These are phyloP conservation scores for Spodoptera exigua DNA, from an alignment of 2,888 invertebrate species.

Conservation along the genomic window DNA sequence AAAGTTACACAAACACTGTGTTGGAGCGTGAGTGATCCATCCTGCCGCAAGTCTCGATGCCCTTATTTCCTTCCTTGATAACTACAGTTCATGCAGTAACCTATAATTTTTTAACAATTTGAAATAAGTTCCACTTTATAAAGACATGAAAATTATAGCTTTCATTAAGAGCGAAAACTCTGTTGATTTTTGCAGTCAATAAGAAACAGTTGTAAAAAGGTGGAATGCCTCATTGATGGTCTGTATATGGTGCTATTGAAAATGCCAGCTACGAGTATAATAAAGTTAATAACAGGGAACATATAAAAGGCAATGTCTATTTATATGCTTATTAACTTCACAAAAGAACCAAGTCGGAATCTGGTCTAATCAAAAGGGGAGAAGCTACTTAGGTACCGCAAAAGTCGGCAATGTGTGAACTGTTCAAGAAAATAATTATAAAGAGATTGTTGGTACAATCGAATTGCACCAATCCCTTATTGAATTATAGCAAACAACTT, in stretches of 20 bases:
- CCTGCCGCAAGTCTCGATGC: conserved; percentile 53
- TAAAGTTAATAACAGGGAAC: conserved; percentile 61
- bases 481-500: conserved; percentile 35
- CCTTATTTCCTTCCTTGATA: conserved; percentile 51
- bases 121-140: conserved; percentile 46
- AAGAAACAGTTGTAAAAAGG: conserved; percentile 60
- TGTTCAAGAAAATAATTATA: conserved; percentile 33
- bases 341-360: conserved; percentile 48
- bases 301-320: conserved; percentile 63
- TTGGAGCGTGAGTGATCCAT: conserved; percentile 60
- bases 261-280: conserved; percentile 54
- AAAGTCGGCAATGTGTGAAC: conserved; percentile 33
- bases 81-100: conserved; percentile 46
- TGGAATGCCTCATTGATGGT: conserved; percentile 50
- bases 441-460: conserved; percentile 21
- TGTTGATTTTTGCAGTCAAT: conserved; percentile 59
- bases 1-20: conserved; percentile 60
- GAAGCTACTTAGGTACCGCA: conserved; percentile 23
- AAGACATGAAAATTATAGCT: conserved; percentile 64
- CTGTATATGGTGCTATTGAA: conserved; percentile 58
- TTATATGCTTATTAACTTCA: conserved; percentile 57
- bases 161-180: conserved; percentile 56
- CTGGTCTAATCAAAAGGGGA: conserved; percentile 49
- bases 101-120: conserved; percentile 61
- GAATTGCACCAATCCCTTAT: conserved; percentile 43